These are phyloP conservation scores for Dissostichus mawsoni DNA, from an alignment of 2,113 vertebrate species.

Conservation along the genomic window DNA sequence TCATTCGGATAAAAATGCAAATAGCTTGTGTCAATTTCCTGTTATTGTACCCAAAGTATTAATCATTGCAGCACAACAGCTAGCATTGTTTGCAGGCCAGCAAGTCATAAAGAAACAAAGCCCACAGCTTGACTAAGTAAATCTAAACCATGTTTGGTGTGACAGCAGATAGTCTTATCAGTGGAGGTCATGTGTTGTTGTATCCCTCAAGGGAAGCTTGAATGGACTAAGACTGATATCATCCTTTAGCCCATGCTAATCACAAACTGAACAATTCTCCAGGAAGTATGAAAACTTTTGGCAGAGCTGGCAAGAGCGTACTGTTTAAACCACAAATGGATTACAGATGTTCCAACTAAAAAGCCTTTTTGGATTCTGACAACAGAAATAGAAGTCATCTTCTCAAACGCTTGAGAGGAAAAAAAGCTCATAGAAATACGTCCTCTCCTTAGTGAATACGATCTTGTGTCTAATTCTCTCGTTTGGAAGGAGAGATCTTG, in stretches of 20 bases:
- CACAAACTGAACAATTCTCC: conserved; percentile 68
- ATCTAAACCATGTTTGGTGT: conserved; percentile 57
- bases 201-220: conserved; percentile 49
- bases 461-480: conserved; percentile 65
- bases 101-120: conserved; percentile 63
- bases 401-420: conserved; percentile 35
- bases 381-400: conserved; percentile 68
- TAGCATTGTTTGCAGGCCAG: conserved; percentile 61
- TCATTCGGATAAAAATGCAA: conserved; percentile 53
- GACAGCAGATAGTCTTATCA: conserved; percentile 63
- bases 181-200: conserved; percentile 51
- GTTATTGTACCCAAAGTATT: conserved; percentile 72
- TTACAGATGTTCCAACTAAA: conserved; percentile 76
- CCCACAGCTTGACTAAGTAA: conserved; percentile 52
- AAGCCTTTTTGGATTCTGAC: conserved; percentile 73
- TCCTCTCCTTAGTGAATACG: conserved; percentile 55
- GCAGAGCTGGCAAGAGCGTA: conserved; percentile 60
- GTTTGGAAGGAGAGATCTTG: conserved; percentile 60
- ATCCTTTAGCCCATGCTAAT: conserved; percentile 66
- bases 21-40: conserved; percentile 69
- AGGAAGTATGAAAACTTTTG: conserved; percentile 75
- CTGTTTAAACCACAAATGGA: conserved; percentile 75
- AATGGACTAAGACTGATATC: conserved; percentile 63
- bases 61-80: conserved; percentile 60
- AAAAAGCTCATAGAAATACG: conserved; percentile 46